Evolutionary conservation across 1,140 invertebrate genomes (phyloP), one percentile per base, ranked within the genome.

Genomic region (Himalopsyche phryganea): DNA sequence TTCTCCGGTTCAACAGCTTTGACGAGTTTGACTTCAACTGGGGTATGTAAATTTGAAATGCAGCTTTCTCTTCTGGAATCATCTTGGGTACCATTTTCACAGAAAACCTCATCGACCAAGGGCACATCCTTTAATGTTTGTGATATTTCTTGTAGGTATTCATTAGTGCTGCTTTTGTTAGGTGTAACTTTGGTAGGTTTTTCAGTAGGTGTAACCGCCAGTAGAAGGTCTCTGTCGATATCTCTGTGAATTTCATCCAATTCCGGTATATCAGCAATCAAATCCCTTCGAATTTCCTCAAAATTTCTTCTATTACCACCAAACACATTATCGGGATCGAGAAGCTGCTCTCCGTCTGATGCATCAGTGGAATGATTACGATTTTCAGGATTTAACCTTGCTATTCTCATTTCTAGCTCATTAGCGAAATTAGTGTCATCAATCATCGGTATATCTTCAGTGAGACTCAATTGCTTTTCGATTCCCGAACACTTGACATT

Each of bases 391-490:
- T 71, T 61, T 14, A 69, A 61, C 68, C 61, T 74, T 1, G 75
- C 75, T 61, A 75, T 73, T 69, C 76, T 71, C 47, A 77, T 71
- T 66, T 78, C 76, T 23, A 78, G 64, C 57, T 78, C 76, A 36
- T 77, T 74, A 1, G 70, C 71, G 18, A 76, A 52, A 55, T 76
- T 66, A 5, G 70, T 63, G 65, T 78, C 76, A 49, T 78, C 76
- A 40, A 78, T 78, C 76, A 78, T 78, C 1, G 76, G 76, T 66
- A 78, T 77, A 65, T 78, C 76, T 66, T 78, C 76, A 69, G 75
- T 74, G 44, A 78, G 62, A 67, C 74, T 76, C 19, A 78, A 50
- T 58, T 77, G 74, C 60, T 77, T 77, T 61, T 78, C 75, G 9
- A 77, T 77, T 13, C 76, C 75, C 18, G 61, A 66, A 59, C 68